A percentile compares a stretch with the other conserved stretches of the same genome.
Evolutionary conservation across 2,113 vertebrate genomes (phyloP).

Genomic region (Trichechus manatus): DNA sequence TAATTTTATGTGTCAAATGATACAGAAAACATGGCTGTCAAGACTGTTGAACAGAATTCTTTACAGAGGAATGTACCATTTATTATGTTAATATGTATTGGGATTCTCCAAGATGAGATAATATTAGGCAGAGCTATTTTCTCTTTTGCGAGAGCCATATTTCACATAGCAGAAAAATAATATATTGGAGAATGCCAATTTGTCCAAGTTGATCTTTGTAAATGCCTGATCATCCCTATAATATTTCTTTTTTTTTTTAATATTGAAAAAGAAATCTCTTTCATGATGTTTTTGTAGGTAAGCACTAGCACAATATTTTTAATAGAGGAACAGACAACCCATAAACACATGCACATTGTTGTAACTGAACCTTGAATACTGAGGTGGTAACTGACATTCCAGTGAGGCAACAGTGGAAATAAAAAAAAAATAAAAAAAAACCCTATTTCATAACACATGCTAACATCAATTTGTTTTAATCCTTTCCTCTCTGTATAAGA

Average conservation of each 20-base stretch:
- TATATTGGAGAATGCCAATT: neutral
- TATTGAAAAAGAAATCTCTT: neutral
- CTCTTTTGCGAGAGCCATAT: neutral
- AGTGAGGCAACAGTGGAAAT: neutral
- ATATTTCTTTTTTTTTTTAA: neutral
- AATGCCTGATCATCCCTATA: neutral
- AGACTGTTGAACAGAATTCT: neutral
- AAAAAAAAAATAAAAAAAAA: neutral
- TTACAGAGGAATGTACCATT: neutral
- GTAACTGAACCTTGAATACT: neutral
- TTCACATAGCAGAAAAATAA: conserved; percentile 14
- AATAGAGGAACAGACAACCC: neutral
- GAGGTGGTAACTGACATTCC: neutral
- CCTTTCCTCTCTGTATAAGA: neutral
- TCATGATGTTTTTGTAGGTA: neutral
- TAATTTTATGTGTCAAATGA: neutral
- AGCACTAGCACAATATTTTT: neutral
- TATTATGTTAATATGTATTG: conserved; percentile 1
- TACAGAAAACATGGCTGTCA: neutral
- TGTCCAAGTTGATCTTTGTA: neutral
- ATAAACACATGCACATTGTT: neutral
- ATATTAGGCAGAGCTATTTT: neutral
- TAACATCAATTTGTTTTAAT: neutral
- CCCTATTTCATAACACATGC: neutral
- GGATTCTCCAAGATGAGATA: neutral